Conservation (phyloP, 1,140 invertebrate genomes). For the Brachionus plicatilis region DNA sequence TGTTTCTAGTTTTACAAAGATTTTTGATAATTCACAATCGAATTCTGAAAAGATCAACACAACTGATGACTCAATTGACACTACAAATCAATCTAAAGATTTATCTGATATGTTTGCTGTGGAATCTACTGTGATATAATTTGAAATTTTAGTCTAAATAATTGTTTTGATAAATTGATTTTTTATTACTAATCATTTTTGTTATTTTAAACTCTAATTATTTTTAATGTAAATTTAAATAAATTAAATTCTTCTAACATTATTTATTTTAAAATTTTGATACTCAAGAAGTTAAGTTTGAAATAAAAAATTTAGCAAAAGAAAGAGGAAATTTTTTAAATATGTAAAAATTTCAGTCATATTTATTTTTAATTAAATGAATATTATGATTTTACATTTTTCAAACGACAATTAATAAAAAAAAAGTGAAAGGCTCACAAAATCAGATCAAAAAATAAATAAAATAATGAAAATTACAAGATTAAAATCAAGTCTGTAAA, state of each 20-base stretch:
- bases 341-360: too few relatives aligned
- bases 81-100: background rate
- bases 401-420: too few relatives aligned
- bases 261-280: background rate
- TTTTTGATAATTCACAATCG: slow-evolving; percentile 1
- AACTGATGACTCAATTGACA: background rate
- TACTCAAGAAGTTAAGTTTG: too few relatives aligned
- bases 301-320: too few relatives aligned
- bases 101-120: slow-evolving; percentile 36
- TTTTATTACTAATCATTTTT: background rate
- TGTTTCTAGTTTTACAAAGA: slow-evolving; percentile 14
- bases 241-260: background rate
- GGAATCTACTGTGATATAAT: slow-evolving; percentile 29
- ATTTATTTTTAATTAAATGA: too few relatives aligned
- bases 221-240: background rate
- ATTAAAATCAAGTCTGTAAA: too few relatives aligned
- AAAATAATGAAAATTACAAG: too few relatives aligned
- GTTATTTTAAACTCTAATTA: background rate
- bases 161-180: background rate
- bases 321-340: too few relatives aligned
- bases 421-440: too few relatives aligned
- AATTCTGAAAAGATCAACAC: background rate
- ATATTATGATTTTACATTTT: too few relatives aligned
- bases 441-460: too few relatives aligned
- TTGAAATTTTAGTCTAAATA: slow-evolving; percentile 21